Percentiles rank a stretch among this genome's conserved stretches.
Conservation (phyloP, 2,797 vertebrate genomes). For the Pseudochromis fuscus region DNA sequence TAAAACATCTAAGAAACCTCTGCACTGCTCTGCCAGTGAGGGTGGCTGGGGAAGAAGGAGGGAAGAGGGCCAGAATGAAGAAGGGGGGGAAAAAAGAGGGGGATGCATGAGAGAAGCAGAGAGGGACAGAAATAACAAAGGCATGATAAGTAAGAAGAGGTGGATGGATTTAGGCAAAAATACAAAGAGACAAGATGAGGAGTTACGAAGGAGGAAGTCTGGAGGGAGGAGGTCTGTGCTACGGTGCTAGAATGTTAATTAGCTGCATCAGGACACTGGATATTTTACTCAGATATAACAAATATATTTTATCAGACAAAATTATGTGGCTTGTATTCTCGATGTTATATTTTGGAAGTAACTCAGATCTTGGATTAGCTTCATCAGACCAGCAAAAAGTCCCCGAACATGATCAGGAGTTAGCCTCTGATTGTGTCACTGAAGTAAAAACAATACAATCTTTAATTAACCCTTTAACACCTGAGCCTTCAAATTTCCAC, state of each 20-base stretch:
- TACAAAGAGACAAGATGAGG: slow-evolving; percentile 10
- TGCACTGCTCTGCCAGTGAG: slow-evolving; percentile 50
- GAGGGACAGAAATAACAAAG: slow-evolving; percentile 30
- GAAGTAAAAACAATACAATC: not conserved
- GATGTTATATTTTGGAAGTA: not conserved
- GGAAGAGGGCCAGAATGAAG: slow-evolving; percentile 35
- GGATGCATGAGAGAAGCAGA: slow-evolving; percentile 14
- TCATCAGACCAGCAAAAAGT: not conserved
- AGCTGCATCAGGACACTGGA: slow-evolving; percentile 1
- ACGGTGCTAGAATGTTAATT: not conserved
- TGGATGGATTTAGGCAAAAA: not conserved
- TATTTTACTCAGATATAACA: slow-evolving; percentile 7
- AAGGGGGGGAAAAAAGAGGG: slow-evolving; percentile 1
- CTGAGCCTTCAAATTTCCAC: too few relatives aligned
- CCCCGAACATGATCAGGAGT: not conserved
- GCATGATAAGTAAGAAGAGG: slow-evolving; percentile 19
- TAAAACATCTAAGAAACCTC: slow-evolving; percentile 54
- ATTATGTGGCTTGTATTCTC: not conserved
- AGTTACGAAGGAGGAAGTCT: not conserved
- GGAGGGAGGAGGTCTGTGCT: not conserved
- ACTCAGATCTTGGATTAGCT: not conserved
- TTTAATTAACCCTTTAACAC: too few relatives aligned
- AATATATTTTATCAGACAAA: not conserved
- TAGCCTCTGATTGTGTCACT: not conserved
- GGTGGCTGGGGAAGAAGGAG: slow-evolving; percentile 37